A percentile compares a stretch with the other conserved stretches of the same genome.
phyloP scores from a whole-genome alignment of 92 coral and sea anemone genomes.

The Palythoa heliodiscus region DNA sequence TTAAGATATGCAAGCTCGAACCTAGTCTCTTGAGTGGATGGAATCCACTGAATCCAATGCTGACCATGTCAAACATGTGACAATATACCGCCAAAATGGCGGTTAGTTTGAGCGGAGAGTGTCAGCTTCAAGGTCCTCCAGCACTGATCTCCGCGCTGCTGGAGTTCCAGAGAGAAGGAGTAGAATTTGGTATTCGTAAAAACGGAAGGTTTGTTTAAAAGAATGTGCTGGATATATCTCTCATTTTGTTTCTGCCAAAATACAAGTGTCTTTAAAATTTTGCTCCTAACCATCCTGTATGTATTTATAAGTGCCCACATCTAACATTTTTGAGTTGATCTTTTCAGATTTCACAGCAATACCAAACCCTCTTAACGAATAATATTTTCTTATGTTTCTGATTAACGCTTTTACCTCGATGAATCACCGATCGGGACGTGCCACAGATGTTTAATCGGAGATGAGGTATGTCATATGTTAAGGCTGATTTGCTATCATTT shows the following conservation, averaged over 20 bases:
- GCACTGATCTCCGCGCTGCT: conserved; percentile 70
- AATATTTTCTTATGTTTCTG: not conserved
- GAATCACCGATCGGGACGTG: conserved; percentile 3
- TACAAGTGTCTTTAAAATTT: not conserved
- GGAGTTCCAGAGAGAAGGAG: conserved; percentile 84
- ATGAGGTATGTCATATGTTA: conserved; percentile 78
- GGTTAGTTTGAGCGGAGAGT: not conserved
- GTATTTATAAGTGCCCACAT: no score
- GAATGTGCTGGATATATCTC: not conserved
- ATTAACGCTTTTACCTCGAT: not conserved
- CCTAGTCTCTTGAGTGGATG: no score
- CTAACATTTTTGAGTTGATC: not conserved
- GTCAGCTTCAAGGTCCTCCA: conserved; percentile 41
- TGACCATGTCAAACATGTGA: not conserved
- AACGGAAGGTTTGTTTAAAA: conserved; percentile 75
- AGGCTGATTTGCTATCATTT: no score
- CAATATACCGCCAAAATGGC: conserved; percentile 43
- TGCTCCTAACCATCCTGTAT: no score
- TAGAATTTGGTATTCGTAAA: conserved; percentile 85
- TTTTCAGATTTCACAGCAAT: not conserved
- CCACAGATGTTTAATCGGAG: conserved; percentile 86
- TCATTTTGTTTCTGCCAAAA: no score
- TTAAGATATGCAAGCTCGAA: no score
- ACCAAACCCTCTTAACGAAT: not conserved
- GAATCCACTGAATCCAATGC: no score